Evolutionary conservation across 64 coral and sea anemone genomes (phyloP), one percentile per base, ranked within the genome.

Genomic region (Stichodactyla helianthus): DNA sequence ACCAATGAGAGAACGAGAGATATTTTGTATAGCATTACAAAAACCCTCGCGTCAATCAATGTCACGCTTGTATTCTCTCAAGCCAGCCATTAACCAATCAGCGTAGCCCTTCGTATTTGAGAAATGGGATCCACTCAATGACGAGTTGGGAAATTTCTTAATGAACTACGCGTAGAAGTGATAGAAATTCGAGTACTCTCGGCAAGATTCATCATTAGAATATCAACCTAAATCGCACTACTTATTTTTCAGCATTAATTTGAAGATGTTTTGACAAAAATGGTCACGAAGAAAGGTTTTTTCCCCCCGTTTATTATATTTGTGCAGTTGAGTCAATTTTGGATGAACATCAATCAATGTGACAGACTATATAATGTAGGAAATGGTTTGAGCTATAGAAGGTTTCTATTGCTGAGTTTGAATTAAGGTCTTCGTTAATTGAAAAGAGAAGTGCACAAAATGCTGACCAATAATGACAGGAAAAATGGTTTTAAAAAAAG

Each of bases 261-360:
- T 65, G 7, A 65, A 13, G 19, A 5, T 60, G 14, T 9, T 65
- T 65, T 23, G 4, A n/a, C 6, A n/a, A 23, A 22, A 65, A 65
- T 6, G 62, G 22, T 3, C 62, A 5, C 3, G 62, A 16, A 4
- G 15, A 65, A n/a, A 22, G 20, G 22, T n/a, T 65, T n/a, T 65
- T 65, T 65, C 60, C 3, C 6, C 4, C 16, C 19, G 6, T 65
- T 65, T 22, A 65, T 65, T n/a, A 7, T 79, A 10, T 79, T 79
- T 79, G 77, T 18, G 27, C 77, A 79, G 77, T 79, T 79, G 77
- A 79, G 77, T 79, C 77, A 79, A 79, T 79, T 52, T 79, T 8
- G 50, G 27, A 9, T 52, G 27, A 79, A 50, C 14, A 28, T 79
- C 77, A 79, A 79, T 28, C 12, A 79, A 79, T 50, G 13, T 79